Conservation (phyloP, 1,140 invertebrate species). For the Aradophagus sp. region DNA sequence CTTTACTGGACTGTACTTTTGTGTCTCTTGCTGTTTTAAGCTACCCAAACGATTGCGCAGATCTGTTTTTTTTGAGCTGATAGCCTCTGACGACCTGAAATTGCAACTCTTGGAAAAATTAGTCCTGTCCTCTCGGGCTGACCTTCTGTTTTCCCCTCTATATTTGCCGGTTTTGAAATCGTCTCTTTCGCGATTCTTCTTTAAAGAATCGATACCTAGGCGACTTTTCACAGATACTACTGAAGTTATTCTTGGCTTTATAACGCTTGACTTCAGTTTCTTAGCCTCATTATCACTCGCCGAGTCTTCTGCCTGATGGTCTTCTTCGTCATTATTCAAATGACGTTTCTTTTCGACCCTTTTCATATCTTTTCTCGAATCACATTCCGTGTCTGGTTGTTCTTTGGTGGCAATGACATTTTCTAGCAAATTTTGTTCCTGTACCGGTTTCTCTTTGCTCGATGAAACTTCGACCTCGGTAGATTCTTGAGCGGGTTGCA, state of each 20-base stretch:
- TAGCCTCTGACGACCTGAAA: constrained; percentile 24
- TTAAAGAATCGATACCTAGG: constrained; percentile 57
- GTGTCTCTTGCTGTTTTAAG: constrained; percentile 25
- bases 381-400: neutral
- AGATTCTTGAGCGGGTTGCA: constrained; percentile 9
- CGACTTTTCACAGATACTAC: constrained; percentile 70
- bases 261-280: constrained; percentile 65
- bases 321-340: constrained; percentile 6
- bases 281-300: constrained; percentile 32
- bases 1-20: constrained; percentile 27
- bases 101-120: constrained; percentile 41
- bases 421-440: constrained; percentile 18
- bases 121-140: constrained; percentile 42
- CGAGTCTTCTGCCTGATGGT: constrained; percentile 21
- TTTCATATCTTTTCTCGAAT: constrained; percentile 7
- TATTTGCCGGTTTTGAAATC: constrained; percentile 25
- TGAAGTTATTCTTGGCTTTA: constrained; percentile 69
- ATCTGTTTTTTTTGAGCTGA: constrained; percentile 46
- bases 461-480: constrained; percentile 24
- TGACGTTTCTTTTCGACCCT: constrained; percentile 11
- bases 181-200: constrained; percentile 52
- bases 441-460: constrained; percentile 29
- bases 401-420: neutral
- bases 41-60: constrained; percentile 60
- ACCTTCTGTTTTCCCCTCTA: constrained; percentile 47